phyloP scores from a whole-genome alignment of 2,797 vertebrate genomes.

The Sebastes paucispinis region DNA sequence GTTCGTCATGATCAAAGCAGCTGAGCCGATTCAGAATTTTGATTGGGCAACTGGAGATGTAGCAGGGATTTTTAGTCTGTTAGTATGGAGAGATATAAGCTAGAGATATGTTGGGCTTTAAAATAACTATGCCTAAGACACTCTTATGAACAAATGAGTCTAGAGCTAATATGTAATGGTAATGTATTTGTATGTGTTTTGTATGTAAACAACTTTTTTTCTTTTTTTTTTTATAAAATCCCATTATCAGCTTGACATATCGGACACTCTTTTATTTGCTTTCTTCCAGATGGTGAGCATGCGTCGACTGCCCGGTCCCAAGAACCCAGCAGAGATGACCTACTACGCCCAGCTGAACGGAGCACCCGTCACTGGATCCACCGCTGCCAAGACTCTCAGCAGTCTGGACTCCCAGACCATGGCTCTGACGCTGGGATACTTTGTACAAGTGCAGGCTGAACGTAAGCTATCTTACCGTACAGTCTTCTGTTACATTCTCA shows the following conservation, averaged over 20 bases:
- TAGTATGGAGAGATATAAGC: background rate
- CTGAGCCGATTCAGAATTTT: conserved; percentile 8
- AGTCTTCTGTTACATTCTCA: background rate
- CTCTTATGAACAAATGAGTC: background rate
- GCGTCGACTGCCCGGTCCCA: conserved; percentile 90
- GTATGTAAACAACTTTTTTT: background rate
- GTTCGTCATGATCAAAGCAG: conserved; percentile 48
- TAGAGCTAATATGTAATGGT: background rate
- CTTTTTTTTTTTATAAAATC: background rate
- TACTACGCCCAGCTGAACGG: conserved; percentile 94
- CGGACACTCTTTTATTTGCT: background rate
- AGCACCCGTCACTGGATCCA: conserved; percentile 88
- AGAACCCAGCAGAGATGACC: conserved; percentile 94
- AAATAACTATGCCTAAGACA: background rate
- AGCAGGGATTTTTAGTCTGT: conserved; percentile 1
- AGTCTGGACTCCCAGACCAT: conserved; percentile 97
- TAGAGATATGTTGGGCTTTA: background rate
- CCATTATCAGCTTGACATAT: background rate
- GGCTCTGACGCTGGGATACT: conserved; percentile 95
- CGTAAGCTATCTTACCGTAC: conserved; percentile 80
- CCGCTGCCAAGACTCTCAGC: conserved; percentile 93
- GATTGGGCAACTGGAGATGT: conserved; percentile 18
- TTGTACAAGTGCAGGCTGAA: conserved; percentile 96
- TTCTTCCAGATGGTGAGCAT: conserved; percentile 93
- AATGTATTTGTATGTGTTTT: background rate